Evolutionary conservation across 2,888 invertebrate species (phyloP).

Genomic region (Amblyjoppa fuscipennis): DNA sequence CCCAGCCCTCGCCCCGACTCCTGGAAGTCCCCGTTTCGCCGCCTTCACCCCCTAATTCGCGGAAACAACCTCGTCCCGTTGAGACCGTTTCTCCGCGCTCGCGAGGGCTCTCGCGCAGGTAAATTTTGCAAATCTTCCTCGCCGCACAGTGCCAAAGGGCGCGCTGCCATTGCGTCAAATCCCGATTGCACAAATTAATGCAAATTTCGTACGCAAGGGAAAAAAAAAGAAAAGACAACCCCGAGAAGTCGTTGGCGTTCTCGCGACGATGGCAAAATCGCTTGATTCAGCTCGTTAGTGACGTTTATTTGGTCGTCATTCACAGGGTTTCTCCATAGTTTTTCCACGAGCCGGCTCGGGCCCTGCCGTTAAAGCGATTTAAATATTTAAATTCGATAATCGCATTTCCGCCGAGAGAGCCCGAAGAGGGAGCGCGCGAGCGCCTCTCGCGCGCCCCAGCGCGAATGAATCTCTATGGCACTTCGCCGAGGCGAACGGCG

Average conservation of each 20-base stretch:
- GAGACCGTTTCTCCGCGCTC: too few relatives aligned
- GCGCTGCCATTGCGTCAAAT: background rate
- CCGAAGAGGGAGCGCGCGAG: conserved; percentile 11
- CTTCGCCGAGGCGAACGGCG: too few relatives aligned
- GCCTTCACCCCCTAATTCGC: too few relatives aligned
- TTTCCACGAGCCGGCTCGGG: conserved; percentile 46
- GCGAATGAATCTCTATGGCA: background rate
- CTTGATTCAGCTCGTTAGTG: conserved; percentile 83
- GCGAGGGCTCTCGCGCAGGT: too few relatives aligned
- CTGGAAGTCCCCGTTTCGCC: too few relatives aligned
- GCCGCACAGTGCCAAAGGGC: too few relatives aligned
- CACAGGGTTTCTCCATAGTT: conserved; percentile 68
- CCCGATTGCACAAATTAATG: conserved; percentile 48
- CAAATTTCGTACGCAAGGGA: background rate
- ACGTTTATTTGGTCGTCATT: conserved; percentile 81
- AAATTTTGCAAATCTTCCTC: too few relatives aligned
- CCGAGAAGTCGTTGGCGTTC: background rate
- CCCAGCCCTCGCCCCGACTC: too few relatives aligned
- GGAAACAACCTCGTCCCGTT: too few relatives aligned
- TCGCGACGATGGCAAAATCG: conserved; percentile 67
- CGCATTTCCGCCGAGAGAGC: conserved; percentile 70
- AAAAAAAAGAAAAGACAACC: too few relatives aligned
- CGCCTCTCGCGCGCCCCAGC: conserved; percentile 27
- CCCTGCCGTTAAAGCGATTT: conserved; percentile 64
- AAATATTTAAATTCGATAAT: conserved; percentile 84